Percentiles rank a stretch among this genome's conserved stretches.
Conservation (phyloP, 2,113 vertebrate species). For the Rhabdornis inornatus region DNA sequence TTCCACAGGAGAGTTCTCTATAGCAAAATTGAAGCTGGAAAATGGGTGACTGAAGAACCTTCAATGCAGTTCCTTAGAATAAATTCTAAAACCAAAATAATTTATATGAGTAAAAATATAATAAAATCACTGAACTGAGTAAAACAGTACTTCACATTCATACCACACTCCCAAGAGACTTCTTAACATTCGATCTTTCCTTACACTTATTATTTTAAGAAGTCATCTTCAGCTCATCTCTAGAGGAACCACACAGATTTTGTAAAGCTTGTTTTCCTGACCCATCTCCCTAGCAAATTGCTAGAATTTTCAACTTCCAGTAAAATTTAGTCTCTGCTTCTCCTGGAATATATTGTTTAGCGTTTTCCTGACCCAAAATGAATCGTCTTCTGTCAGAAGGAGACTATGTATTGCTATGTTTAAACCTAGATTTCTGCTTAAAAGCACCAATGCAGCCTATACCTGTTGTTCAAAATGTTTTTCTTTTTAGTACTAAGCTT, state of each 20-base stretch:
- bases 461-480: background rate
- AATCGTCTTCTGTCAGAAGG: background rate
- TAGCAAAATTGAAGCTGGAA: background rate
- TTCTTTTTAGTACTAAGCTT: background rate
- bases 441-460: background rate
- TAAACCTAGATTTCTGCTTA: background rate
- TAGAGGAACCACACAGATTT: background rate
- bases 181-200: background rate
- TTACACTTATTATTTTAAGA: background rate
- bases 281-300: background rate
- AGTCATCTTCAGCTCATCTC: background rate
- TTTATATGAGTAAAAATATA: accelerated
- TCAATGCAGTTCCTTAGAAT: background rate
- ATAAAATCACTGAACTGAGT: background rate
- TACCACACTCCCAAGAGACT: background rate
- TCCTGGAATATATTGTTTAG: background rate
- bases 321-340: background rate
- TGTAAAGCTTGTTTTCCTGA: background rate
- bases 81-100: background rate
- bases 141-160: background rate
- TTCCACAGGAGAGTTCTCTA: background rate
- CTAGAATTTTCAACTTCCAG: background rate
- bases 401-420: background rate
- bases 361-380: slow-evolving; percentile 1
- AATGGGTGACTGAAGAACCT: background rate